Percentiles rank a stretch among this genome's conserved stretches.
Conservation (phyloP, 2,113 vertebrate genomes). For the Fregetta grallaria region DNA sequence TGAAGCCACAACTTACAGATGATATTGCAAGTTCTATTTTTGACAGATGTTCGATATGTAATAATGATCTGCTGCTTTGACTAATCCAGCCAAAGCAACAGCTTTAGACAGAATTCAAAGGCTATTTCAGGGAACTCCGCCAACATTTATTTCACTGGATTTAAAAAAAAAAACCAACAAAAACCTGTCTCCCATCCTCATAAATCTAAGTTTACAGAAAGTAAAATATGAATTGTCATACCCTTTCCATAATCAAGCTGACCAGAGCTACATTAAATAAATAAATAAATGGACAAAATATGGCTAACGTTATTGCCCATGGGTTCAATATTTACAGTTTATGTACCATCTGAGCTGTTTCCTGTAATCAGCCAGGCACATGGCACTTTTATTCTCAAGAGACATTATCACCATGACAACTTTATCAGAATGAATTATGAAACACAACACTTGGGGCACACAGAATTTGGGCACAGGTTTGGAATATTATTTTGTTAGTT, state of each 20-base stretch:
- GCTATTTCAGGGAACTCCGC: constrained; percentile 59
- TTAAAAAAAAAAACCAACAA: not conserved
- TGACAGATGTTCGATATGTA: constrained; percentile 78
- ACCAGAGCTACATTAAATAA: constrained; percentile 37
- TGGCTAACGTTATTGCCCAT: constrained; percentile 39
- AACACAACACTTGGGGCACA: constrained; percentile 66
- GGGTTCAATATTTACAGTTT: constrained; percentile 79
- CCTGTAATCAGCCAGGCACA: constrained; percentile 76
- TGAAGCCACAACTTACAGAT: constrained; percentile 53
- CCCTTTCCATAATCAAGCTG: constrained; percentile 10
- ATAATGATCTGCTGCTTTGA: constrained; percentile 75
- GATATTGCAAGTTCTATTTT: constrained; percentile 72
- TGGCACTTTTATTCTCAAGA: constrained; percentile 70
- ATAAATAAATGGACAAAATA: constrained; percentile 53
- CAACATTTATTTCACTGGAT: constrained; percentile 62
- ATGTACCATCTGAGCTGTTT: constrained; percentile 76
- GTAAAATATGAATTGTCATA: constrained; percentile 42
- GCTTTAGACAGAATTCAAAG: constrained; percentile 69
- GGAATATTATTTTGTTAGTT: constrained; percentile 61
- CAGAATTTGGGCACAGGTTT: constrained; percentile 57
- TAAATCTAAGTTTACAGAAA: constrained; percentile 29
- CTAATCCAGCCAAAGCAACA: constrained; percentile 75
- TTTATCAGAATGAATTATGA: constrained; percentile 80
- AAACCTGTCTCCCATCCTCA: not conserved
- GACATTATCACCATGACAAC: constrained; percentile 82